phyloP scores from a whole-genome alignment of 1,140 invertebrate species.

The Campoletis sonorensis region DNA sequence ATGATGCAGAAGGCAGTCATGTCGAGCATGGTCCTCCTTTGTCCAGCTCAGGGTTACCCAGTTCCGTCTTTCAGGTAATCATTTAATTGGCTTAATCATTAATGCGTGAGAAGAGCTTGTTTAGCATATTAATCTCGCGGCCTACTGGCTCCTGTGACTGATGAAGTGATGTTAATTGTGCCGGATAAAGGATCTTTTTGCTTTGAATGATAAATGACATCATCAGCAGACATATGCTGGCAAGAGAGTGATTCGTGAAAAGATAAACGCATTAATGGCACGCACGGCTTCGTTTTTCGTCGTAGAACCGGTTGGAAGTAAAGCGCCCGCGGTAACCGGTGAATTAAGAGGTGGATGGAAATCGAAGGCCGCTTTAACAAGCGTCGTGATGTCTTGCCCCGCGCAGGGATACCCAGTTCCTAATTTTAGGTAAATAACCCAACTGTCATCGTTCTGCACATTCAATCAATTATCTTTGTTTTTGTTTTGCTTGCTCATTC shows the following conservation, averaged over 20 bases:
- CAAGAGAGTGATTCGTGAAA: background rate
- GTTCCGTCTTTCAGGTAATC: conserved; percentile 71
- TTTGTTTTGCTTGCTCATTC: conserved; percentile 5
- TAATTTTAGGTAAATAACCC: conserved; percentile 79
- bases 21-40: conserved; percentile 77
- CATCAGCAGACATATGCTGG: too few species aligned
- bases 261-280: background rate
- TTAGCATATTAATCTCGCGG: too few species aligned
- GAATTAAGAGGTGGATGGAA: conserved; percentile 60
- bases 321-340: conserved; percentile 69
- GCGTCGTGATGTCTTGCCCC: conserved; percentile 53
- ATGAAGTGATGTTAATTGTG: background rate
- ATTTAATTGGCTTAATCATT: background rate
- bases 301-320: conserved; percentile 73
- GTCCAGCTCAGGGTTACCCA: conserved; percentile 81
- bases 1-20: conserved; percentile 62
- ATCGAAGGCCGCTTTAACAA: conserved; percentile 57
- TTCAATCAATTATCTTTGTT: conserved; percentile 29
- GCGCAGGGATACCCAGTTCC: conserved; percentile 82
- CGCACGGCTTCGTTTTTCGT: conserved; percentile 4
- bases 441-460: conserved; percentile 10
- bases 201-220: background rate
- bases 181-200: background rate
- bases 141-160: too few species aligned
- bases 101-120: too few species aligned